Conservation (phyloP, 37 sponge, comb jelly and placozoan species). For the Tethya wilhelma region DNA sequence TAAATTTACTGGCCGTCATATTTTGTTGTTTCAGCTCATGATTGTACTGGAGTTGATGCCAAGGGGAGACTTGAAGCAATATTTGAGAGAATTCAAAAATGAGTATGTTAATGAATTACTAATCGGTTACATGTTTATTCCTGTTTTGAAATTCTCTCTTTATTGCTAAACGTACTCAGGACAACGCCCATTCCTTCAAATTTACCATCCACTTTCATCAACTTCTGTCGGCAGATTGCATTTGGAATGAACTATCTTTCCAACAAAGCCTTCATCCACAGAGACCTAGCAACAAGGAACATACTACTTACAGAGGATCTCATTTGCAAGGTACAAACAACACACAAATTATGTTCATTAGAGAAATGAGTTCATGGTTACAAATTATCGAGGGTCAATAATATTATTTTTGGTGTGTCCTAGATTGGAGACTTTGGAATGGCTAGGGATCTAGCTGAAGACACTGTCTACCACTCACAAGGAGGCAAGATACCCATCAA, state of each 20-base stretch:
- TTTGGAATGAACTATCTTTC: slow-evolving; percentile 71
- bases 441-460: slow-evolving; percentile 58
- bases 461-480: slow-evolving; percentile 41
- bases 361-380: not conserved
- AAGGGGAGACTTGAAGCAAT: slow-evolving; percentile 62
- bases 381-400: not conserved
- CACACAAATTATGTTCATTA: not conserved
- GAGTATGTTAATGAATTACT: not conserved
- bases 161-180: not conserved
- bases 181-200: not conserved
- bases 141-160: no score
- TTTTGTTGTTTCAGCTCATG: slow-evolving; percentile 48
- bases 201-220: slow-evolving; percentile 27
- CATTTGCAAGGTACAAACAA: slow-evolving; percentile 54
- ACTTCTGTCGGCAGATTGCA: slow-evolving; percentile 59
- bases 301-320: slow-evolving; percentile 57
- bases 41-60: slow-evolving; percentile 76
- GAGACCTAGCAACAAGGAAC: slow-evolving; percentile 78
- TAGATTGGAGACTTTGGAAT: slow-evolving; percentile 88
- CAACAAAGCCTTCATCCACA: slow-evolving; percentile 63
- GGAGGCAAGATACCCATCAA: slow-evolving; percentile 65
- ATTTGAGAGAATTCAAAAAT: slow-evolving; percentile 9
- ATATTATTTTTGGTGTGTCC: slow-evolving; percentile 1
- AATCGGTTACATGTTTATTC: not conserved
- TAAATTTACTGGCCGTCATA: not conserved